Percentiles rank a stretch among this genome's conserved stretches.
Conservation (phyloP, 1,140 invertebrate genomes). For the Antheraea mylitta region DNA sequence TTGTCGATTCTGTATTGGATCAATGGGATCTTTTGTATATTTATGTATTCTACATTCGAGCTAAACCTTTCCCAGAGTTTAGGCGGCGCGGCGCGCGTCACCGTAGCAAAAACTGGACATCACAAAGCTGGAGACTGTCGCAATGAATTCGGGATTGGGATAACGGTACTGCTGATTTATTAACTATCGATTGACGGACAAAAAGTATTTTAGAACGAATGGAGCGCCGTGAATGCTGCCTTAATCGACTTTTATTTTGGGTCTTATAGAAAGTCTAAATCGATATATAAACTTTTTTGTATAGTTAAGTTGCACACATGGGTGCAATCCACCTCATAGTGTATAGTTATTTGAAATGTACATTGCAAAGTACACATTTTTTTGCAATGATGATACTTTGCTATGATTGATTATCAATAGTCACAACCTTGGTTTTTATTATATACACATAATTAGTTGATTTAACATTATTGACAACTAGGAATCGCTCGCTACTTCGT, state of each 20-base stretch:
- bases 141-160: conserved; percentile 34
- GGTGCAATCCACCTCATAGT: too few relatives aligned
- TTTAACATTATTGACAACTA: too few relatives aligned
- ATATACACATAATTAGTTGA: too few relatives aligned
- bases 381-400: too few relatives aligned
- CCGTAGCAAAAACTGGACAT: conserved; percentile 30
- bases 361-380: too few relatives aligned
- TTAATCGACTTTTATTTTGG: neutral
- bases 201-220: conserved; percentile 12
- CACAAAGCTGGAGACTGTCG: conserved; percentile 34
- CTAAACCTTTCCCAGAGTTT: conserved; percentile 15
- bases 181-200: conserved; percentile 9
- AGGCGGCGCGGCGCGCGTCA: conserved; percentile 18
- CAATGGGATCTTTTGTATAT: neutral
- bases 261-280: neutral
- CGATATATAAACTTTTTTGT: neutral
- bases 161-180: conserved; percentile 47
- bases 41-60: neutral
- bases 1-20: neutral
- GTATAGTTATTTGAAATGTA: too few relatives aligned
- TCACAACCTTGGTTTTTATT: too few relatives aligned
- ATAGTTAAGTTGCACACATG: neutral
- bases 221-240: neutral
- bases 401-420: too few relatives aligned
- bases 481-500: too few relatives aligned